Conservation (phyloP, 2,888 invertebrate species). For the Archaeoteleia sp. region DNA sequence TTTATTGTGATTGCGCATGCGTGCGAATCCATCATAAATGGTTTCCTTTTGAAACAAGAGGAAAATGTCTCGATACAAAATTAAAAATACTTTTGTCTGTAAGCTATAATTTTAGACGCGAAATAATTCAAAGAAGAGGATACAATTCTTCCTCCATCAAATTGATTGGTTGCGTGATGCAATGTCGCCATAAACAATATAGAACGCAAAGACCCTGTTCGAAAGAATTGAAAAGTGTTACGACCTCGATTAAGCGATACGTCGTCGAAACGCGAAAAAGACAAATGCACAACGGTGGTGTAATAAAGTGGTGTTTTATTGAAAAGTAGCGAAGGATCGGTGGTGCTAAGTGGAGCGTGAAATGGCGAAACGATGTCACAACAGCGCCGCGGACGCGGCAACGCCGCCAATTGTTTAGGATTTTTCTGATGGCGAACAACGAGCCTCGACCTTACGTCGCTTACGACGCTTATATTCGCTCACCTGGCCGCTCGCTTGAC, state of each 20-base stretch:
- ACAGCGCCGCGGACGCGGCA: conserved; percentile 60
- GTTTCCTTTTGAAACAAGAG: too few relatives aligned
- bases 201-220: neutral
- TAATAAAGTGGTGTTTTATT: conserved; percentile 25
- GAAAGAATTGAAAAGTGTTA: conserved; percentile 11
- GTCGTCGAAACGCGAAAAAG: conserved; percentile 10
- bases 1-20: too few relatives aligned
- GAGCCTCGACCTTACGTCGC: conserved; percentile 50
- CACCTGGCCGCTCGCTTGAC: conserved; percentile 42
- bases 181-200: too few relatives aligned
- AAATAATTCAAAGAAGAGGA: too few relatives aligned
- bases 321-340: conserved; percentile 55
- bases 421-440: conserved; percentile 63
- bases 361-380: conserved; percentile 65
- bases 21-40: too few relatives aligned
- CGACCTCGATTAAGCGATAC: conserved; percentile 9
- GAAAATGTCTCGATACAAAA: too few relatives aligned
- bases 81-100: too few relatives aligned
- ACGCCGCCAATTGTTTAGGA: conserved; percentile 69
- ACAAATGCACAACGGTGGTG: conserved; percentile 33
- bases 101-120: too few relatives aligned
- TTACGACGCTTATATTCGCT: conserved; percentile 35
- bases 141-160: too few relatives aligned
- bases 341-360: conserved; percentile 67
- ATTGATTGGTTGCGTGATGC: too few relatives aligned